Conservation (phyloP, 1,140 invertebrate species). For the Drosophila arawakana region DNA sequence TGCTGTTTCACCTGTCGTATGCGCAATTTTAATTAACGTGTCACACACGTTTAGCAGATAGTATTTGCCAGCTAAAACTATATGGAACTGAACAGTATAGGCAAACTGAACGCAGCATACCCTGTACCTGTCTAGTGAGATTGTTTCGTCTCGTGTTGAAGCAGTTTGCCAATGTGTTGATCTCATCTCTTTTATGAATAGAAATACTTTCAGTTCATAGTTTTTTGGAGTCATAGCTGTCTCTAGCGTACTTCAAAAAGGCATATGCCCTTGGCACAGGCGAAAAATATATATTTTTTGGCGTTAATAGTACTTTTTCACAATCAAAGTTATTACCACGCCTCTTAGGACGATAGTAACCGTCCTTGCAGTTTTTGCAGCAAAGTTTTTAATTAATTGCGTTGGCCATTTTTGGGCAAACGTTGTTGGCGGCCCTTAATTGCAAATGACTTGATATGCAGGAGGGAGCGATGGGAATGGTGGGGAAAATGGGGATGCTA, state of each 20-base stretch:
- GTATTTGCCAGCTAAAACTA: slow-evolving; percentile 38
- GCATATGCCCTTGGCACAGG: too few species aligned
- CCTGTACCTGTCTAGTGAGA: too few species aligned
- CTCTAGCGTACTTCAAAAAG: too few species aligned
- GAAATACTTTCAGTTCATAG: too few species aligned
- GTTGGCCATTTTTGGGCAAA: slow-evolving; percentile 58
- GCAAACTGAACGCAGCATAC: too few species aligned
- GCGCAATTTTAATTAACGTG: slow-evolving; percentile 58
- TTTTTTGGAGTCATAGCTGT: too few species aligned
- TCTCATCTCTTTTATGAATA: too few species aligned
- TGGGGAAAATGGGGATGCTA: neutral
- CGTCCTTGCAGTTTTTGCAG: slow-evolving; percentile 38
- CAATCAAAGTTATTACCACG: slow-evolving; percentile 1
- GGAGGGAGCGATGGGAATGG: neutral
- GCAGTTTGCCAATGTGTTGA: too few species aligned
- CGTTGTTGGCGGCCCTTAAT: slow-evolving; percentile 42
- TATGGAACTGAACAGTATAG: neutral
- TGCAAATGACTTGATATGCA: slow-evolving; percentile 40
- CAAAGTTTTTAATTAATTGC: slow-evolving; percentile 80
- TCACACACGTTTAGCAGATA: slow-evolving; percentile 6
- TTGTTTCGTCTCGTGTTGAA: too few species aligned
- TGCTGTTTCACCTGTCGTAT: slow-evolving; percentile 38
- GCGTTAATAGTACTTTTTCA: slow-evolving; percentile 21
- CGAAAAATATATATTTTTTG: too few species aligned
- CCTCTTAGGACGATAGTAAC: neutral